Evolutionary conservation across 2,888 invertebrate species (phyloP), one percentile per base, ranked within the genome.

Genomic region (Volucella bombylans): DNA sequence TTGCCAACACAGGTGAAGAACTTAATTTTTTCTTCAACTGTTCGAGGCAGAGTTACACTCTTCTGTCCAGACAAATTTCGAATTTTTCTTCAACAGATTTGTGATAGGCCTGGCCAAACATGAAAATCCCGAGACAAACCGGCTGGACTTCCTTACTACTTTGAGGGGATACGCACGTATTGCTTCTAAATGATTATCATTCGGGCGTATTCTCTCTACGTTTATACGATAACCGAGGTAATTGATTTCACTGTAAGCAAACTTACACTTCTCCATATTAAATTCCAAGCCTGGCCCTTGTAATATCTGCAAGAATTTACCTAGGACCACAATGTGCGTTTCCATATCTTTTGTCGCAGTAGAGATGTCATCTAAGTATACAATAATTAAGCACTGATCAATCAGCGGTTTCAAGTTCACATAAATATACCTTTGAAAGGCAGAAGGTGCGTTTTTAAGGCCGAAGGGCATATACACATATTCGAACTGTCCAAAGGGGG

Each of bases 1-100:
- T 71, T 8, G 87, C 86, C n/a, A 91, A 76, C 12, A 89, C 74
- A 0, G 87, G 88, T 49, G 81, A 14, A 10, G 47, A 14, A 12
- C 59, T 10, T 9, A 87, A 49, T 41, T 55, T 78, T 1, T 39
- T 1, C n/a, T 81, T 85, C 14, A 87, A 52, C 0, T 39, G 10
- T 11, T 82, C 67, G 47, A 80, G 0, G 76, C 61, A 9, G 18
- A 12, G 11, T 12, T 4, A n/a, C 74, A 65, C 23, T 74, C 55
- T 9, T 49, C 49, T n/a, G n/a, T n/a, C n/a, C n/a, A n/a, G n/a
- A n/a, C n/a, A n/a, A n/a, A n/a, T n/a, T 52, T 41, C 0, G 47
- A 39, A 47, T 72, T 43, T 43, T 86, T 86, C 45, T 80, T 86
- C 18, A 78, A 14, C 8, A 90, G 50, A 18, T 89, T 87, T 47